Evolutionary conservation across 2,888 invertebrate genomes (phyloP).

Genomic region (Ferrisia virgata): DNA sequence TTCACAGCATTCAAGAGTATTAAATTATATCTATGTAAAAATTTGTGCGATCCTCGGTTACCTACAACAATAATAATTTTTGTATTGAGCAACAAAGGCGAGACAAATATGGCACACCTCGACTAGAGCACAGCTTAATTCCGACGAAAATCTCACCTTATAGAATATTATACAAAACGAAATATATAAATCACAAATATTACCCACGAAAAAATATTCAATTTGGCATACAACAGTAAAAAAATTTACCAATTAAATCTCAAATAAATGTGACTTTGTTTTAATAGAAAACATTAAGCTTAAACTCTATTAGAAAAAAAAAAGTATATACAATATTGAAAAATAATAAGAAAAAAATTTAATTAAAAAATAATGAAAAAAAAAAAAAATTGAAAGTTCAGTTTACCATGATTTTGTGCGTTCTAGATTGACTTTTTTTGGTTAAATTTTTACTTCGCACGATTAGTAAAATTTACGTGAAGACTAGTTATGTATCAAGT

Average conservation of each 20-base stretch:
- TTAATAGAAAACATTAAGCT: neutral
- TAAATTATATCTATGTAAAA: constrained; percentile 12
- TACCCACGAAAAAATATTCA: neutral
- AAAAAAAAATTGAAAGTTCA: constrained; percentile 19
- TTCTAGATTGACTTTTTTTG: neutral
- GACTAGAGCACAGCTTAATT: constrained; percentile 7
- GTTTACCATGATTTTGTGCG: neutral
- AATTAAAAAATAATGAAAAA: neutral
- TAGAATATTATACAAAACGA: too few relatives aligned
- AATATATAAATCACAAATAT: neutral
- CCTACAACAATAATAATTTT: neutral
- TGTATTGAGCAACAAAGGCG: neutral
- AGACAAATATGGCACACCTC: neutral
- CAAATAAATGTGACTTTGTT: neutral
- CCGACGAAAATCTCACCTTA: neutral
- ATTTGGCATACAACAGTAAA: neutral
- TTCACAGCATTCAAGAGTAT: neutral
- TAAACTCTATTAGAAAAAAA: neutral
- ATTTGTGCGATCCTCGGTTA: neutral
- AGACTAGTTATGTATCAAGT: neutral
- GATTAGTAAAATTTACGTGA: neutral
- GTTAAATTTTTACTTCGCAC: neutral
- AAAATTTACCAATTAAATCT: neutral
- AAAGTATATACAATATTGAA: neutral
- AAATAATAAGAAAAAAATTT: neutral